Percentiles rank a stretch among this genome's conserved stretches.
Conservation (phyloP, 1,140 invertebrate species). For the Drosophila nigromelanica region DNA sequence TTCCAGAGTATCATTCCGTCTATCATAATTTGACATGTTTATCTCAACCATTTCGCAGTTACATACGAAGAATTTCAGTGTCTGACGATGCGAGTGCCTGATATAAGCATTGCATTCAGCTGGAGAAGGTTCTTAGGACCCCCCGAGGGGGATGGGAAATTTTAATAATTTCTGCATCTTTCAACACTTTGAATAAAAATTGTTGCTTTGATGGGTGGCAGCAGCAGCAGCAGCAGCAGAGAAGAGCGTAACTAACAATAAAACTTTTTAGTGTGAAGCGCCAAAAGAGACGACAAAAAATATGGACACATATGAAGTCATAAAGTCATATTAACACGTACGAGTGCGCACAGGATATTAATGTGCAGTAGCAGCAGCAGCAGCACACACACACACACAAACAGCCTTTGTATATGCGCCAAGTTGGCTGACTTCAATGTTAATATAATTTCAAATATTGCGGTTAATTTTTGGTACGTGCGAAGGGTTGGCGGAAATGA, state of each 20-base stretch:
- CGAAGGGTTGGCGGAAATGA: conserved; percentile 61
- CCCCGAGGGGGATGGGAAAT: conserved; percentile 46
- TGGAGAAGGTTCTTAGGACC: background rate
- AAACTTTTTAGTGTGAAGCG: conserved; percentile 79
- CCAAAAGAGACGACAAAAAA: conserved; percentile 70
- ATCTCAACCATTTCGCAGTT: conserved; percentile 30
- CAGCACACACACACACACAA: conserved; percentile 25
- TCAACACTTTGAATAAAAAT: conserved; percentile 79
- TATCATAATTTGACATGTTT: conserved; percentile 34
- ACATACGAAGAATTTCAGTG: conserved; percentile 59
- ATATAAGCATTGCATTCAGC: conserved; percentile 42
- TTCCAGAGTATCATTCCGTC: conserved; percentile 8
- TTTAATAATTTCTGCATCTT: conserved; percentile 82
- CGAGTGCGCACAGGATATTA: conserved; percentile 82
- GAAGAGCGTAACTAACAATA: conserved; percentile 75
- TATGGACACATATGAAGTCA: conserved; percentile 82
- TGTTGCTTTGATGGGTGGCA: conserved; percentile 71
- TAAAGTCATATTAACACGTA: conserved; percentile 83
- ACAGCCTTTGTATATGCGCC: conserved; percentile 50
- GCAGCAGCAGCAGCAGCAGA: conserved; percentile 22
- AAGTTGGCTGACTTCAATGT: conserved; percentile 61
- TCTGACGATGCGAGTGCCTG: conserved; percentile 48
- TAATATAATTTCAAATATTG: conserved; percentile 81
- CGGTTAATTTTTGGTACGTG: conserved; percentile 66
- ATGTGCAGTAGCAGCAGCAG: conserved; percentile 63